Conservation (phyloP, 2,888 invertebrate genomes). For the Molorchus minor region DNA sequence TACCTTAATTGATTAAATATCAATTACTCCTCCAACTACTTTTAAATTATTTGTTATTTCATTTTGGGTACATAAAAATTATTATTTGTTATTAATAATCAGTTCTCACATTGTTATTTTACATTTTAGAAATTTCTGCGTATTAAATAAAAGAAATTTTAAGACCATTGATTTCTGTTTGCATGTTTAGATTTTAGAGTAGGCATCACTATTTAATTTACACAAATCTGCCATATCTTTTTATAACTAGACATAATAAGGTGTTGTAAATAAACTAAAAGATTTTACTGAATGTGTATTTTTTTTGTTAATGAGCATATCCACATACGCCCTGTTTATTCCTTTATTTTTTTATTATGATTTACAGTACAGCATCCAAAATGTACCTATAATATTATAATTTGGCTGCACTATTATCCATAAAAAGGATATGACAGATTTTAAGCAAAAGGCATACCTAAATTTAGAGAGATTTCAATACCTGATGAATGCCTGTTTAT, state of each 20-base stretch:
- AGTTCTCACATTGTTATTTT: constrained; percentile 17
- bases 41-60: constrained; percentile 25
- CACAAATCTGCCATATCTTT: constrained; percentile 23
- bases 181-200: constrained; percentile 13
- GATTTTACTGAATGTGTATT: constrained; percentile 13
- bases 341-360: background rate
- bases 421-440: constrained; percentile 25
- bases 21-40: constrained; percentile 20
- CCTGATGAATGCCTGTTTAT: background rate
- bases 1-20: constrained; percentile 40
- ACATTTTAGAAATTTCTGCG: constrained; percentile 17
- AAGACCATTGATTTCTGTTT: constrained; percentile 18
- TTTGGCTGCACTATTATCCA: background rate
- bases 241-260: constrained; percentile 16
- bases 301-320: constrained; percentile 18
- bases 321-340: background rate
- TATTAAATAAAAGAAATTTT: constrained; percentile 7
- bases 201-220: background rate
- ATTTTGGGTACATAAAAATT: constrained; percentile 20
- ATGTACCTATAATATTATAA: background rate
- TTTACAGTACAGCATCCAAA: background rate
- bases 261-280: constrained; percentile 3
- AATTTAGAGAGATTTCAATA: background rate
- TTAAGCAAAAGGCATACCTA: background rate
- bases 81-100: constrained; percentile 15